Base-by-base conservation (phyloP, 2,888 invertebrate species). In the Pegoplata infirma region DNA sequence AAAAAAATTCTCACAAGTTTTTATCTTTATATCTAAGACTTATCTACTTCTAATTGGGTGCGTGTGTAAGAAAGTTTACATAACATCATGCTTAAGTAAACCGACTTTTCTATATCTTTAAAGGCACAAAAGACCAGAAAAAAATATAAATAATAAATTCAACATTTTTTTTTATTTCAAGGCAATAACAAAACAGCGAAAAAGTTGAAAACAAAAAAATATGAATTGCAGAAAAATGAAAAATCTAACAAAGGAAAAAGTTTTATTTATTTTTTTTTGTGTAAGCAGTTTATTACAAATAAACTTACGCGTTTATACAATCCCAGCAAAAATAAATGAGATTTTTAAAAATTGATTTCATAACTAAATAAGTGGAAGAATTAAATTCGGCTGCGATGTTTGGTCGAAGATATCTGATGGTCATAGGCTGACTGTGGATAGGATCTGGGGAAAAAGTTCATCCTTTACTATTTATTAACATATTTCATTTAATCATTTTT, bases 211-310 rank as follows among this genome's bases (percentile, higher is more conserved):
- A 51, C 10, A 28, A 44, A 47, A 12, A n/a, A 25, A 28, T 44
- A n/a, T 28, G 59, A 32, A 21, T 28, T 19, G 40, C 44, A 51
- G 28, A 40, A 19, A n/a, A 51, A 10, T 6, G 2, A n/a, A n/a
- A 21, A 67, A 56, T 56, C 21, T 32, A 53, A 14, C 32, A 56
- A 19, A 36, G 23, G 59, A 19, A 28, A 71, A 71, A 61, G 51
- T 71, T 71, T 49, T 53, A n/a, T n/a, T n/a, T n/a, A n/a, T n/a
- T n/a, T n/a, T 51, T 28, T 19, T 40, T 21, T 49, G 12, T 58
- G 49, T 25, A 58, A 58, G 17, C 49, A 40, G 23, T 23, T 59
- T 59, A 47, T 47, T 47, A 61, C 61, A 61, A 61, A 61, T 28
- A 63, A 28, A 49, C 47, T 32, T 32, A 63, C 47, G 32, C 32